Evolutionary conservation across 2,797 vertebrate genomes (phyloP), one percentile per base, ranked within the genome.

Genomic region (Gallinago solitaria): DNA sequence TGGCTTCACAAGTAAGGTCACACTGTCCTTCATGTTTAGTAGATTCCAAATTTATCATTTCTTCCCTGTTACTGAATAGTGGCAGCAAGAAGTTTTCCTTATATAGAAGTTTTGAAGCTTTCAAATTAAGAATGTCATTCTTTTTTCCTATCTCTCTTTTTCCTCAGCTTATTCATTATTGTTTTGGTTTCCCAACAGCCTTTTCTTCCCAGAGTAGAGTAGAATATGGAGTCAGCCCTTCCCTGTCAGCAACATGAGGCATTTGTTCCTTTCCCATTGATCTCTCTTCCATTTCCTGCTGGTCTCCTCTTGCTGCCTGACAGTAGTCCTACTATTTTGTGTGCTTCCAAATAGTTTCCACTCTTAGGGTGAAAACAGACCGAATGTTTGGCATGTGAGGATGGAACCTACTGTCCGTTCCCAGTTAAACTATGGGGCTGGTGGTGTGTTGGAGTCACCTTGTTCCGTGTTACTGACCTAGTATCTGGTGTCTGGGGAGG

Each of bases 1-100:
- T 99, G 99, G 98, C 98, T 1, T 93, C 97, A 50, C 99, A 99
- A 98, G 99, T 99, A 98, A 96, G 96, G 85, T 87, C 50, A 28
- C 5, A 1, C 20, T 82, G 17, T 87, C 14, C 19, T 39, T 33
- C 33, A 6, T 54, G 39, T 89, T 70, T 51, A 21, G 67, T 47
- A 35, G 50, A 37, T 83, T 28, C 30, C 65, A 90, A n/a, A 61
- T 80, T 28, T 82, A 19, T 82, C 0, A 32, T 50, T 84, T 80
- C 13, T 48, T 83, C 82, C 60, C 35, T 86, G 8, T 75, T 61
- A 54, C 16, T 86, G 50, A 69, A 32, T 9, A 75, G 54, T 77
- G 28, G 16, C 39, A 89, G 53, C 32, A 67, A 78, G 32, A 59
- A 59, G 1, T 39, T 77, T 73, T 78, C 17, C 28, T 78, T 6